These are phyloP conservation scores for Hydrocynus forskahlii DNA, from an alignment of 2,797 vertebrate genomes.

Conservation along the genomic window DNA sequence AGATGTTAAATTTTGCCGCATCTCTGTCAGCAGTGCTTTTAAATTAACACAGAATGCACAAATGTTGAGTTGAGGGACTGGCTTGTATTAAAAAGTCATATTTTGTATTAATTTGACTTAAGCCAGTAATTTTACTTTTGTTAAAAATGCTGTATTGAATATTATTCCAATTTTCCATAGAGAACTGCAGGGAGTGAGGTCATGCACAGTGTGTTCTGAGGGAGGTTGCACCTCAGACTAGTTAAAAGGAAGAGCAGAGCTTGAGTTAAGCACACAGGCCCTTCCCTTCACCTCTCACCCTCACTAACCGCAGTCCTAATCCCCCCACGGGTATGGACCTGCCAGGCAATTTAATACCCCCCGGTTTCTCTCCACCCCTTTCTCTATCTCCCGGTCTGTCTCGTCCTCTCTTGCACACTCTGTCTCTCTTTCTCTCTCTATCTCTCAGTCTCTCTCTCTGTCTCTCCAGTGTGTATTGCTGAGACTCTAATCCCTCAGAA, in stretches of 20 bases:
- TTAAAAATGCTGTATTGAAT: too few species aligned
- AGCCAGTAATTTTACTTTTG: too few species aligned
- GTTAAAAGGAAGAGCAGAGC: not conserved
- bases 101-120: too few species aligned
- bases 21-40: too few species aligned
- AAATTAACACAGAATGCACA: too few species aligned
- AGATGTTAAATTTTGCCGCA: too few species aligned
- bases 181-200: not conserved
- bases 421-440: too few species aligned
- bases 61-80: too few species aligned
- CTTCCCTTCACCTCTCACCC: constrained; percentile 20
- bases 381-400: constrained; percentile 36
- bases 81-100: too few species aligned
- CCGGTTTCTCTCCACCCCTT: constrained; percentile 31
- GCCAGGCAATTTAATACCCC: constrained; percentile 10
- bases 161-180: too few species aligned
- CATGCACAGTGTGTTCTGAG: not conserved
- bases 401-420: too few species aligned
- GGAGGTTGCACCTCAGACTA: constrained; percentile 53
- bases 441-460: constrained; percentile 34
- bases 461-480: constrained; percentile 9
- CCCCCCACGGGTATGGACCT: constrained; percentile 20
- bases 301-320: constrained; percentile 31
- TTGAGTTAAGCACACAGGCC: constrained; percentile 3
- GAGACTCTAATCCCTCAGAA: constrained; percentile 42